phyloP scores from a whole-genome alignment of 2,888 invertebrate genomes.

The Morinoia aosen region DNA sequence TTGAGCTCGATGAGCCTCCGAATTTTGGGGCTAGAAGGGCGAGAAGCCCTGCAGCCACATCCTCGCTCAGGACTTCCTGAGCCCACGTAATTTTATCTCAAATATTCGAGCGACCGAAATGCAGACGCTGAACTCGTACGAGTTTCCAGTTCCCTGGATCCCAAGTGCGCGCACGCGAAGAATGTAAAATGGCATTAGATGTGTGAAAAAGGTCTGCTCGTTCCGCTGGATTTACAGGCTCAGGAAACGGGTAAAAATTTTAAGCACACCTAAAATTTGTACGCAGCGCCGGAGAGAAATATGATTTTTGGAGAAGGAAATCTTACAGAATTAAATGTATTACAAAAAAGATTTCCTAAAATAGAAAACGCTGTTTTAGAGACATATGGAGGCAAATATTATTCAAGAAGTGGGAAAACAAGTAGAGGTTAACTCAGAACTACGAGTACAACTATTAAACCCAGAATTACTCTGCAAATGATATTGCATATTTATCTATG shows the following conservation, averaged over 20 bases:
- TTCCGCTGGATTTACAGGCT: not conserved
- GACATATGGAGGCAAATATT: not conserved
- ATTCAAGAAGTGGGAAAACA: not conserved
- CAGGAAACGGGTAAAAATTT: not conserved
- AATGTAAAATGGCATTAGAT: not conserved
- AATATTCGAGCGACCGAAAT: conserved; percentile 1
- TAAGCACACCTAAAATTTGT: not conserved
- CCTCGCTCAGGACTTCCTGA: not conserved
- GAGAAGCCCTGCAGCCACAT: not conserved
- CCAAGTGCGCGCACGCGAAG: not conserved
- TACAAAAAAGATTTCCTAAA: not conserved
- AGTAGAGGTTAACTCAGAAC: not conserved
- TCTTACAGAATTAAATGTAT: no score
- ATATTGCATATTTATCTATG: not conserved
- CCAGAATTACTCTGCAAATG: not conserved
- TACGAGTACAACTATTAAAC: not conserved
- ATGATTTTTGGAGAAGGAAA: not conserved
- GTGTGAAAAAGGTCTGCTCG: not conserved
- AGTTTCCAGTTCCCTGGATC: not conserved
- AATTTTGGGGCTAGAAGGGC: not conserved
- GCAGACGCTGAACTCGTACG: not conserved
- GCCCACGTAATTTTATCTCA: not conserved
- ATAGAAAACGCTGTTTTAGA: not conserved
- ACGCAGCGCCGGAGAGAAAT: not conserved
- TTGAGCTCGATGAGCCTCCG: not conserved